Conservation (phyloP, 64 coral and sea anemone species). For the Porites australiensis region DNA sequence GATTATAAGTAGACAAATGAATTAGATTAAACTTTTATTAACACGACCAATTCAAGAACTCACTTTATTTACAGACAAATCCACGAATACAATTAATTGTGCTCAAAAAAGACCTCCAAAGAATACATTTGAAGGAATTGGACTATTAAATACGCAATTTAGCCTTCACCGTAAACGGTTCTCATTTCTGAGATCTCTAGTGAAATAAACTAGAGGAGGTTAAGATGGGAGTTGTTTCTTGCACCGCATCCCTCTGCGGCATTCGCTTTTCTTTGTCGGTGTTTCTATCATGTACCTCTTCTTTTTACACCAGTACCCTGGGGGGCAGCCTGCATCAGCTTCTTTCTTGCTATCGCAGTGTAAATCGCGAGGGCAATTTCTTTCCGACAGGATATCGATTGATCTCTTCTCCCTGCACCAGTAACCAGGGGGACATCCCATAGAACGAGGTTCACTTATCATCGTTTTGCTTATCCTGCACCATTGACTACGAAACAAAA, state of each 20-base stretch:
- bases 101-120: not conserved
- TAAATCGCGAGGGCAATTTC: not conserved
- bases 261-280: not conserved
- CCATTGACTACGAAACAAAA: not conserved
- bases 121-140: not conserved
- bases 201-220: not conserved
- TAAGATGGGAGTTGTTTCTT: constrained; percentile 36
- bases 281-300: constrained; percentile 40
- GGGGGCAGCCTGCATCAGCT: constrained; percentile 15
- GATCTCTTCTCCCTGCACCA: constrained; percentile 78
- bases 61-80: constrained; percentile 39
- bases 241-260: constrained; percentile 72
- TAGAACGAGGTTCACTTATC: not conserved
- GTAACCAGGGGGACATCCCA: constrained; percentile 27
- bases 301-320: constrained; percentile 81
- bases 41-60: not conserved
- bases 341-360: not conserved
- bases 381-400: not conserved
- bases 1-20: not conserved
- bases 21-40: not conserved
- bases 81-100: constrained; percentile 20
- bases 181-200: not conserved
- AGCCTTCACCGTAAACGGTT: not conserved
- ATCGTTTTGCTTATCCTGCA: not conserved
- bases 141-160: constrained; percentile 14